These are phyloP conservation scores for Momotus momota DNA, from an alignment of 2,797 vertebrate species.

Conservation along the genomic window DNA sequence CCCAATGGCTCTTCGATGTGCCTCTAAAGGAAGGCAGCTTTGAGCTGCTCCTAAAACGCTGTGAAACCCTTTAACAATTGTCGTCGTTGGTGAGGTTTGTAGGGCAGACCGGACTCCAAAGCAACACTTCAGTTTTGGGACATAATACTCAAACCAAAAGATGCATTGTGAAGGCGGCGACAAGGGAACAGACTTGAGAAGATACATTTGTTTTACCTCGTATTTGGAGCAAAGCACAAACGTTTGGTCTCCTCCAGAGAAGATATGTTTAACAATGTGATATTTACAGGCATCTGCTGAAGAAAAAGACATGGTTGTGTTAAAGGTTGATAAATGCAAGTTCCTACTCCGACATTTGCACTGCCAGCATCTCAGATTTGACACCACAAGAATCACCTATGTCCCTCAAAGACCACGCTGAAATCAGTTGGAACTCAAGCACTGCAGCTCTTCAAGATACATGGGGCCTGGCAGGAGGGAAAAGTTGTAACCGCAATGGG, in stretches of 20 bases:
- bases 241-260: constrained; percentile 94
- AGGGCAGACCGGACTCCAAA: background rate
- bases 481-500: background rate
- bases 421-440: background rate
- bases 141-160: background rate
- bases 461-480: background rate
- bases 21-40: background rate
- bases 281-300: constrained; percentile 80
- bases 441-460: background rate
- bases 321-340: background rate
- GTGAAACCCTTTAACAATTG: background rate
- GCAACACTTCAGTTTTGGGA: background rate
- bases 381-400: background rate
- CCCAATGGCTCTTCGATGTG: background rate
- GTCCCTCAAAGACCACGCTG: background rate
- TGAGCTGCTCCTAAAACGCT: background rate
- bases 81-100: background rate
- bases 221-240: constrained; percentile 90
- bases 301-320: background rate
- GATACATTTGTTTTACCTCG: constrained; percentile 80
- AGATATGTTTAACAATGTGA: constrained; percentile 88
- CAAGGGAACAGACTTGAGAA: background rate
- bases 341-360: background rate
- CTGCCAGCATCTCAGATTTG: background rate
- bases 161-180: background rate